phyloP scores from a whole-genome alignment of 1,140 invertebrate species.

The Solenopsis fugax region DNA sequence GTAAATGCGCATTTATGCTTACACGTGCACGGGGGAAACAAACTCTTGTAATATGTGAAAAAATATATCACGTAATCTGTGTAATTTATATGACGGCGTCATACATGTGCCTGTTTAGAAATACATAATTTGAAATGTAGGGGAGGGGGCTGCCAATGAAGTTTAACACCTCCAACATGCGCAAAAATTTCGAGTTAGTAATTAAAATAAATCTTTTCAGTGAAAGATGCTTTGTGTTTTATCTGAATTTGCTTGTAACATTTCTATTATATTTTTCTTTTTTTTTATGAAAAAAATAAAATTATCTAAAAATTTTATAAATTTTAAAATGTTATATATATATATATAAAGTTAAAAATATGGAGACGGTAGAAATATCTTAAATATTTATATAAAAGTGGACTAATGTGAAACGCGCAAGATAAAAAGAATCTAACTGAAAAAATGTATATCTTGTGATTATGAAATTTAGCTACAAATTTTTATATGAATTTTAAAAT shows the following conservation, averaged over 20 bases:
- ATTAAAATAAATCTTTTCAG: background rate
- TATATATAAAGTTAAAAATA: background rate
- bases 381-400: background rate
- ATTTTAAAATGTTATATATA: background rate
- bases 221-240: background rate
- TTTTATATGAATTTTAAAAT: background rate
- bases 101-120: background rate
- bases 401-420: background rate
- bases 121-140: background rate
- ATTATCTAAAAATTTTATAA: background rate
- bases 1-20: background rate
- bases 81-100: background rate
- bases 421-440: background rate
- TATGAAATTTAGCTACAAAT: slow-evolving; percentile 9
- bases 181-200: background rate
- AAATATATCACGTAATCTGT: background rate
- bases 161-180: background rate
- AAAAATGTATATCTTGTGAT: background rate
- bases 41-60: background rate
- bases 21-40: background rate
- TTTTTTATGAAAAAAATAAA: background rate
- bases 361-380: background rate
- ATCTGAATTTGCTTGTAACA: background rate
- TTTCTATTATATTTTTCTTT: background rate
- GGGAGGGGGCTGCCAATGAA: background rate